Base-by-base conservation (phyloP, 2,797 vertebrate genomes). In the Ibycter americanus region DNA sequence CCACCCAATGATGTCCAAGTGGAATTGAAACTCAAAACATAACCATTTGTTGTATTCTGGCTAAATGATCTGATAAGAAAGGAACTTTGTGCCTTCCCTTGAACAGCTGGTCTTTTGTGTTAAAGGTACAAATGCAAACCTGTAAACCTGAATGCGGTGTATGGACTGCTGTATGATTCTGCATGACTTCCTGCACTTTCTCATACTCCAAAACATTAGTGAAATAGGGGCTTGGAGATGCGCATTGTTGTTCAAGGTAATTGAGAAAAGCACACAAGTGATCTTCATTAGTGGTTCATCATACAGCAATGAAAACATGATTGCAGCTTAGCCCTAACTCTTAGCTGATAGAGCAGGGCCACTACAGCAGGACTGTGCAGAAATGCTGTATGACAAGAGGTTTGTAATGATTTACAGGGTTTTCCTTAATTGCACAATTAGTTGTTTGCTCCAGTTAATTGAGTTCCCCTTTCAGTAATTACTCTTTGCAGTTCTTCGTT, bases 401-500 rank as follows among this genome's bases (percentile, higher is more conserved):
- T 86, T 93, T 92, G 78, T 91, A 94, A 93, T 95, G 95, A 96
- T 95, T 95, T 96, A 95, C 83, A 81, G 95, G 62, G 80, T 62
- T 92, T 90, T 74, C 51, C 84, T 93, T 97, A 97, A 96, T 96
- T 96, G 95, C 92, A 94, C 92, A 79, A 79, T 96, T 74, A 80
- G 78, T 92, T 96, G 87, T 96, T 96, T 97, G 91, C 95, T 96
- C 92, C 96, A 95, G 83, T 66, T 97, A 97, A 97, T 97, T 97
- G 96, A 97, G 56, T 84, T 91, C n/a, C 65, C 61, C 54, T 94
- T 95, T 63, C 79, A 87, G 93, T 97, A 97, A 97, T 97, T 97
- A 95, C 66, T 92, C 89, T 90, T 92, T 72, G 67, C 46, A 67
- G 84, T 87, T 94, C 77, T 95, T 91, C 86, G 56, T 91, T 92